phyloP scores from a whole-genome alignment of 1,140 invertebrate species.

The Hylaeus volcanicus region DNA sequence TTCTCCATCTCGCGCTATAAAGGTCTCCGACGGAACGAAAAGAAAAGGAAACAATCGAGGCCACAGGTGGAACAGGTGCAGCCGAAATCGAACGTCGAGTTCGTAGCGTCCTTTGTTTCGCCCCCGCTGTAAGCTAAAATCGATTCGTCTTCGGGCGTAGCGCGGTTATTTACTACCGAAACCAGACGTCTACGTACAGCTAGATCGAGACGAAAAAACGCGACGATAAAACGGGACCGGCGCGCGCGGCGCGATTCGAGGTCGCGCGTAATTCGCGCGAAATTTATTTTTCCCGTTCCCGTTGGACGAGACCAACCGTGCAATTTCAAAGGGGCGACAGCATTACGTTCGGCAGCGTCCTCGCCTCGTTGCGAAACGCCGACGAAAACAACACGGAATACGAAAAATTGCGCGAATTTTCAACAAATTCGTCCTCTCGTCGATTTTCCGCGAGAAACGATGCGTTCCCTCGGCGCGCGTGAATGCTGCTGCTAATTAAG shows the following conservation, averaged over 20 bases:
- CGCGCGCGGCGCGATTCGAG: neutral
- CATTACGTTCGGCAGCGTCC: neutral
- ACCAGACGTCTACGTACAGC: neutral
- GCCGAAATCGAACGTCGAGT: neutral
- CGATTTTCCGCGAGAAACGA: no score
- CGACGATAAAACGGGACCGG: neutral
- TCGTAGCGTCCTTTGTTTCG: neutral
- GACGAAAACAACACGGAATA: neutral
- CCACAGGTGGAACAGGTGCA: constrained; percentile 9
- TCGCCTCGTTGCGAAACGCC: neutral
- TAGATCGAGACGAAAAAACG: neutral
- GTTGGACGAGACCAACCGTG: no score
- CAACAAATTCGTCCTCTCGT: neutral
- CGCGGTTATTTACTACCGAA: constrained; percentile 8
- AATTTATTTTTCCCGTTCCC: no score
- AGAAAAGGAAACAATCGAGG: no score
- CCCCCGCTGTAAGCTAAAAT: neutral
- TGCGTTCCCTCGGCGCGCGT: no score
- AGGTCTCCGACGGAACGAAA: no score
- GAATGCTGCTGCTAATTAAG: no score
- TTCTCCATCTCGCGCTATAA: no score
- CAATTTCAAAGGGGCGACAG: neutral
- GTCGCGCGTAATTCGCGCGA: neutral
- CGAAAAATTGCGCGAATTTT: constrained; percentile 3
- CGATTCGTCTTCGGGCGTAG: neutral